Conservation (phyloP, 1,140 invertebrate genomes). For the Ceratosolen fusciceps region DNA sequence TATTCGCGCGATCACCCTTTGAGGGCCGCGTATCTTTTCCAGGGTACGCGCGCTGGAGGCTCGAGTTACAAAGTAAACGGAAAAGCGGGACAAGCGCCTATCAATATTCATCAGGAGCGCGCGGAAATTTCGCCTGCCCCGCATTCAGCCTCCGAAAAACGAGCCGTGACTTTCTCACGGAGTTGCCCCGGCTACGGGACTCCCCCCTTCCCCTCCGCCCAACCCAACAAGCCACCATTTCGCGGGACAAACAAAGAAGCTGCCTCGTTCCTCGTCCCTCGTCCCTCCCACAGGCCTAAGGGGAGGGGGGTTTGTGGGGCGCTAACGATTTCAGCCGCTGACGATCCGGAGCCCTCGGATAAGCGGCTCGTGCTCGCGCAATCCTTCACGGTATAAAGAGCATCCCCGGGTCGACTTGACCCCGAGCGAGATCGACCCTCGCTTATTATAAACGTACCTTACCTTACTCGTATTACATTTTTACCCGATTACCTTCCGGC, state of each 20-base stretch:
- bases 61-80: slow-evolving; percentile 34
- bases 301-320: neutral
- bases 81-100: slow-evolving; percentile 2
- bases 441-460: no score
- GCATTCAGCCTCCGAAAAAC: neutral
- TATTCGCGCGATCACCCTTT: slow-evolving; percentile 19
- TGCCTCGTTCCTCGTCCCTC: neutral
- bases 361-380: slow-evolving; percentile 13
- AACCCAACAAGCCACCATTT: neutral
- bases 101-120: slow-evolving; percentile 33
- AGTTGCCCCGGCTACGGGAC: neutral
- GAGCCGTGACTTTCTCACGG: neutral
- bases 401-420: neutral
- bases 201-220: neutral
- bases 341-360: neutral
- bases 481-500: no score
- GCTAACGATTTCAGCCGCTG: neutral
- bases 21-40: neutral
- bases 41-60: neutral
- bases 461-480: no score
- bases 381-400: neutral
- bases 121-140: neutral
- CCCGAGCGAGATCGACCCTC: neutral
- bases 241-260: neutral
- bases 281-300: neutral